A percentile compares a stretch with the other conserved stretches of the same genome.
Conservation (phyloP, 2,113 vertebrate genomes). For the Aspidoscelis tigris region DNA sequence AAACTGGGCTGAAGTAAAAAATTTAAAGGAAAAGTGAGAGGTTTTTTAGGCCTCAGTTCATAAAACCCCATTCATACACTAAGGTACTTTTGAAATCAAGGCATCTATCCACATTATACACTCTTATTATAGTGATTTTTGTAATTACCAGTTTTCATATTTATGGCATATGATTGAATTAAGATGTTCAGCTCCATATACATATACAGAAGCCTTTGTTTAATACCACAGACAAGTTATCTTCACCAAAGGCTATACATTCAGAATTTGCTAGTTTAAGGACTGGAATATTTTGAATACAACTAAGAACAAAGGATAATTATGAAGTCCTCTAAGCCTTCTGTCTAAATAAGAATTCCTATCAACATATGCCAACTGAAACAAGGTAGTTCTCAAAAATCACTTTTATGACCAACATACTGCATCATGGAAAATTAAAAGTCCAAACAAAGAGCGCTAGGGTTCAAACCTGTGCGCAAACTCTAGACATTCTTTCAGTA, state of each 20-base stretch:
- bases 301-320: background rate
- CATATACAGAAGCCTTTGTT: constrained; percentile 2
- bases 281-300: background rate
- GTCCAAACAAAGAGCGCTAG: constrained; percentile 25
- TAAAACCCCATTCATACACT: background rate
- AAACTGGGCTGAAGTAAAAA: background rate
- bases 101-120: background rate
- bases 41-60: background rate
- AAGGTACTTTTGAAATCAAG: constrained; percentile 15
- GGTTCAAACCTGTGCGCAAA: constrained; percentile 61
- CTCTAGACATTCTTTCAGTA: constrained; percentile 58
- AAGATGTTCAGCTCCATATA: background rate
- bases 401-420: constrained; percentile 17
- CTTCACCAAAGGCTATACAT: background rate
- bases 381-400: background rate
- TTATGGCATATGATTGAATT: background rate
- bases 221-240: background rate
- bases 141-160: constrained; percentile 9
- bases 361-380: background rate
- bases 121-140: constrained; percentile 4
- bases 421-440: constrained; percentile 30
- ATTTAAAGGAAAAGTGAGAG: background rate
- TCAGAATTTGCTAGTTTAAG: background rate
- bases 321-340: background rate
- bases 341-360: background rate